A percentile compares a stretch with the other conserved stretches of the same genome.
phyloP scores from a whole-genome alignment of 2,113 vertebrate species.

The Platysteira castanea region DNA sequence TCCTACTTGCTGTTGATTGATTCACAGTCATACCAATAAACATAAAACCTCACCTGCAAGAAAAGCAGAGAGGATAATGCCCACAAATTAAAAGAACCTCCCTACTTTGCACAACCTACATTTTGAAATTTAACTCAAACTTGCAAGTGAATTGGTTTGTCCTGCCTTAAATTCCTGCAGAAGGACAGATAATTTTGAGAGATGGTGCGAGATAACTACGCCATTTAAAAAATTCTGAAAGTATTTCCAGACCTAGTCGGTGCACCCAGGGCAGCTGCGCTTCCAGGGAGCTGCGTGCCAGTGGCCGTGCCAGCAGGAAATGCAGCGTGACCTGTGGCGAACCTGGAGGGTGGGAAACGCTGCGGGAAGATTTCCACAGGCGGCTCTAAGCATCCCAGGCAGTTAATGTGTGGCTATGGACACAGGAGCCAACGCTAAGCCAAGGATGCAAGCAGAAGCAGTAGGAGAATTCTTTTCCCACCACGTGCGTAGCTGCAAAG shows the following conservation, averaged over 20 bases:
- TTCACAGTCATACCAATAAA: background rate
- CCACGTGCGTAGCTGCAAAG: fast-evolving
- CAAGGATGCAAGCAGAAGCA: background rate
- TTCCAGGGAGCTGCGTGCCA: background rate
- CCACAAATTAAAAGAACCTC: background rate
- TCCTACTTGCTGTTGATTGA: background rate
- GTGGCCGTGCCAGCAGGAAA: background rate
- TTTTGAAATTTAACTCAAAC: background rate
- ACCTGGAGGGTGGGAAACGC: background rate
- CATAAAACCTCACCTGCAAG: background rate
- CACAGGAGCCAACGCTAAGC: background rate
- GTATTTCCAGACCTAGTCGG: background rate
- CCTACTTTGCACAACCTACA: background rate
- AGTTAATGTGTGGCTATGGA: background rate
- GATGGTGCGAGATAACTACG: background rate
- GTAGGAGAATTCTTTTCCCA: background rate
- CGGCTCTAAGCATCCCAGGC: background rate
- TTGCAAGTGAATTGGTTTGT: background rate
- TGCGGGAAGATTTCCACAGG: background rate
- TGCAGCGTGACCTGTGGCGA: background rate
- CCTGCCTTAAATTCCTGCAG: background rate
- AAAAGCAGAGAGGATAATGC: background rate
- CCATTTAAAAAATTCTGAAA: background rate
- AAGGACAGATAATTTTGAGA: background rate
- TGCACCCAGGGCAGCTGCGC: background rate